Evolutionary conservation across 2,888 invertebrate species (phyloP), one percentile per base, ranked within the genome.

Genomic region (Aphelenchoides bicaudatus): DNA sequence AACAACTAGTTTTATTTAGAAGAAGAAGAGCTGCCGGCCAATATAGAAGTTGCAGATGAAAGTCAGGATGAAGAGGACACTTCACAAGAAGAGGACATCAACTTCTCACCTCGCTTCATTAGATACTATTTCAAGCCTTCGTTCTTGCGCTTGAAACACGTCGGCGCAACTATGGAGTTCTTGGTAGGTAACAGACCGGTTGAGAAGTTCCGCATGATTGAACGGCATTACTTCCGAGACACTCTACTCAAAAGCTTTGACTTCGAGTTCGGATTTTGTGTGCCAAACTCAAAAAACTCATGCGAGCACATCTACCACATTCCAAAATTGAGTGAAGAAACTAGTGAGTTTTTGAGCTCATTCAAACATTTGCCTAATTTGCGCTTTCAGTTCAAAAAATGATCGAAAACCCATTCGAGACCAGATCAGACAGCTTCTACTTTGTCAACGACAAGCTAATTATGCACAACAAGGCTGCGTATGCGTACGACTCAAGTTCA

Each of bases 301-400:
- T 94, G 94, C 81, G 96, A 98, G 83, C 96, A 96, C 82, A 96
- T 98, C 82, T 98, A 98, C 78, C 93, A 96, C 82, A 94, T 98
- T 83, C 96, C 96, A 10, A 85, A 87, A 59, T 84, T 96, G 73
- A 87, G 88, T 62, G 85, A 87, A 19, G 57, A 65, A 43, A 55
- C 73, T 23, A 68, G 75, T 78, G 31, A 66, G 73, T 68, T 25
- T 16, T 8, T n/a, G n/a, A n/a, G n/a, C n/a, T n/a, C 10, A 43
- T 43, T 43, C 10, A 16, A 43, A 43, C 8, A 10, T 8, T 8
- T 43, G n/a, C n/a, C n/a, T n/a, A n/a, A n/a, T n/a, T n/a, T n/a
- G n/a, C 13, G 39, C 38, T 66, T 74, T 63, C 84, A 91, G 94
- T 91, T 78, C 86, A 89, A 68, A 93, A 96, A 82, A 98, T 98